These are phyloP conservation scores for Papilio aristodemus DNA, from an alignment of 1,140 invertebrate species.

Conservation along the genomic window DNA sequence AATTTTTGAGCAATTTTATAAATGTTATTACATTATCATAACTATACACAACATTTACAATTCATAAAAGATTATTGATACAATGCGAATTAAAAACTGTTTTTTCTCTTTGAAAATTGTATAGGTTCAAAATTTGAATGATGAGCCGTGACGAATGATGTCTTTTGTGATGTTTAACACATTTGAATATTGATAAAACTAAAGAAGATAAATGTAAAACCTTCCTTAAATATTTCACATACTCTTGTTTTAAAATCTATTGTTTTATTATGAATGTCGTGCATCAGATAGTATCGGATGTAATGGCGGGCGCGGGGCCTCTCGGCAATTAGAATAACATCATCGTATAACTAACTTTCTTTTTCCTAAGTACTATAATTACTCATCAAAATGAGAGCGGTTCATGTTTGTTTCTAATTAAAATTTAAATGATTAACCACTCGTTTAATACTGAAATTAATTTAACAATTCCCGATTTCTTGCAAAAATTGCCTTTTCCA, in stretches of 20 bases:
- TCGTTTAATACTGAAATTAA: conserved; percentile 6
- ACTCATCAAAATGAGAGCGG: not conserved
- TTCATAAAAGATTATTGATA: not conserved
- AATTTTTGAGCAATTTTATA: not conserved
- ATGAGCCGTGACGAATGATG: no score
- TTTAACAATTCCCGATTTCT: not conserved
- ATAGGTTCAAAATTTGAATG: no score
- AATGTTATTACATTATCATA: not conserved
- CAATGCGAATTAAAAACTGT: not conserved
- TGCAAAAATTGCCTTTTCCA: not conserved
- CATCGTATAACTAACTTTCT: conserved; percentile 8
- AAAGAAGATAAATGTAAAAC: no score
- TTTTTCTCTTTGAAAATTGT: no score
- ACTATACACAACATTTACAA: not conserved
- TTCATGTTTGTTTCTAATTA: conserved; percentile 3
- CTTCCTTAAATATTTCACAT: no score
- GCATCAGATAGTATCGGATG: no score
- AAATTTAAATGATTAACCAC: not conserved
- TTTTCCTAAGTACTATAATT: conserved; percentile 19
- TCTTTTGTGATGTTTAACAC: no score
- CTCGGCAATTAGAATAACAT: not conserved
- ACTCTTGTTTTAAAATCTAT: no score
- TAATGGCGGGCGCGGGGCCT: not conserved
- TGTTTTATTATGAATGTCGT: no score
- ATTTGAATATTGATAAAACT: no score